Base-by-base conservation (phyloP, 2,888 invertebrate species). In the Pollenia labialis region DNA sequence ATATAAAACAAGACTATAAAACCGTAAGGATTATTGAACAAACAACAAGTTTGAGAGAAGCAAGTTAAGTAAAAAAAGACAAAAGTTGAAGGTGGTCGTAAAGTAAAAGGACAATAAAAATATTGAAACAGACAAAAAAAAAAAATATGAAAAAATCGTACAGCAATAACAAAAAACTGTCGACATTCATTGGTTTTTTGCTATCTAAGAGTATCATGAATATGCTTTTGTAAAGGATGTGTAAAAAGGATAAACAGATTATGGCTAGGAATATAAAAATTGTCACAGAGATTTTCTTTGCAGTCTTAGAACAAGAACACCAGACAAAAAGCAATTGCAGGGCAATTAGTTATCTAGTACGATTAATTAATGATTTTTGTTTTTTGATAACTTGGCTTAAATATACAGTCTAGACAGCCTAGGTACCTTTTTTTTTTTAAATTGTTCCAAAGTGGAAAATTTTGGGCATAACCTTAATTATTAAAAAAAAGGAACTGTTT, bases 91-190 rank as follows among this genome's bases (percentile, higher is more conserved):
- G 42, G 62, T 52, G 32, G 48, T 52, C 60, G 62, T 75, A 75
- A 75, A 62, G 62, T 75, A 75, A 75, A 62, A 75, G 42, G 62
- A 64, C 44, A 58, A 74, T 60, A 50, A n/a, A 50, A 62, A 62
- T 32, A 4, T 42, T 2, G 40, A 40, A 40, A 2, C 3, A 40
- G 40, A 60, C 4, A 4, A 40, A 32, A 23, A 23, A 23, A 23
- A 32, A 32, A 32, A 32, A 4, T 32, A 32, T 32, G 3, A 32
- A 32, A 32, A 32, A 32, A 32, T 0, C n/a, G n/a, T n/a, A n/a
- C n/a, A n/a, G n/a, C n/a, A n/a, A n/a, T n/a, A 16, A 6, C 3
- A 12, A 32, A 32, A 8, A 58, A 32, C 32, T 1, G 9, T 58
- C 3, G 11, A 23, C 23, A 56, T 56, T 23, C 14, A 58, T 58